Evolutionary conservation across 2,797 vertebrate species (phyloP).

Genomic region (Mallotus villosus): DNA sequence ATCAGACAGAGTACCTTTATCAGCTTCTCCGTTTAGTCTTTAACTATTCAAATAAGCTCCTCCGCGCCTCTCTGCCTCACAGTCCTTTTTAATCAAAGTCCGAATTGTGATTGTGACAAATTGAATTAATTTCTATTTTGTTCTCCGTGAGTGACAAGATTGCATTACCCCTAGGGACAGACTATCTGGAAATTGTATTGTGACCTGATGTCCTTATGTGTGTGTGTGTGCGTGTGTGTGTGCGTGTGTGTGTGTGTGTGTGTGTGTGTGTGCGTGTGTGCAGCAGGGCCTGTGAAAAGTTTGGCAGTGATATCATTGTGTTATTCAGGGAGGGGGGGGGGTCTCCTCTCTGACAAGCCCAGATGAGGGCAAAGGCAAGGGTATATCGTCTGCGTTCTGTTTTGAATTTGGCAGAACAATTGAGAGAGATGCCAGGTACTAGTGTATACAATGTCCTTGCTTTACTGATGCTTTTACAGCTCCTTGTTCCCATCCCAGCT

Average conservation of each 20-base stretch:
- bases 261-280: conserved; percentile 5
- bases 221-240: conserved; percentile 42
- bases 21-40: conserved; percentile 47
- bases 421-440: not conserved
- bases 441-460: not conserved
- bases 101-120: conserved; percentile 73
- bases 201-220: conserved; percentile 71
- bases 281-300: conserved; percentile 47
- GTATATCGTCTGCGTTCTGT: conserved; percentile 16
- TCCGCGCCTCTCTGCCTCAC: conserved; percentile 59
- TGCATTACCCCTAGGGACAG: conserved; percentile 69
- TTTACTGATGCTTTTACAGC: not conserved
- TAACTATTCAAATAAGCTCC: conserved; percentile 63
- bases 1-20: conserved; percentile 22
- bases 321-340: not conserved
- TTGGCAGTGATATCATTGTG: conserved; percentile 44
- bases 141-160: conserved; percentile 74
- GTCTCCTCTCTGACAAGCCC: conserved; percentile 29
- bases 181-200: conserved; percentile 71
- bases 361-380: conserved; percentile 23
- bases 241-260: conserved; percentile 19
- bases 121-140: conserved; percentile 78
- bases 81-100: conserved; percentile 75
- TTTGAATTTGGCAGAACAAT: not conserved
- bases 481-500: not conserved